Conservation (phyloP, 1,140 invertebrate genomes). For the fruit fly (Drosophila melanogaster) region DNA sequence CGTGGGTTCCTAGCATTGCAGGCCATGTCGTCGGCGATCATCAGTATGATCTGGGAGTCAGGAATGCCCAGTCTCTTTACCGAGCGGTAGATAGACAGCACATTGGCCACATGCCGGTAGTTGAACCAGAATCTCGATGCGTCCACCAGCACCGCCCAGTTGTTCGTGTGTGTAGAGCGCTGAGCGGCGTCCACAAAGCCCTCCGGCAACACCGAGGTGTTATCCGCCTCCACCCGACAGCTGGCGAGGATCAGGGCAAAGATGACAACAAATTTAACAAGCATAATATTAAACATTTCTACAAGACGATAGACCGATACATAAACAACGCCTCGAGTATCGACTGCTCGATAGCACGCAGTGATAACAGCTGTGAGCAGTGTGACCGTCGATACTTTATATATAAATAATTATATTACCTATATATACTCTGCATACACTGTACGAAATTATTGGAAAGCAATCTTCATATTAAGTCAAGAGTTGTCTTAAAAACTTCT, state of each 20-base stretch:
- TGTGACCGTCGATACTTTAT: not conserved
- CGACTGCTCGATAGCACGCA: not conserved
- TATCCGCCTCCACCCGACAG: conserved; percentile 7
- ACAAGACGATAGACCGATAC: not conserved
- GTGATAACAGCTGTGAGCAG: not conserved
- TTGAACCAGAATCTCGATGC: conserved; percentile 99
- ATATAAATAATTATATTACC: too few species aligned
- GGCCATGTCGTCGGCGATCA: conserved; percentile 99
- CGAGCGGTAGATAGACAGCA: conserved; percentile 98
- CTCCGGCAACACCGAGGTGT: conserved; percentile 62
- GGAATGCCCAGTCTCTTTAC: conserved; percentile 99
- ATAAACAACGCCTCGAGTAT: not conserved
- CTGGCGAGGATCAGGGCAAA: not conserved
- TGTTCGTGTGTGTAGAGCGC: conserved; percentile 94
- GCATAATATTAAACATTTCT: not conserved
- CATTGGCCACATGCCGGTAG: conserved; percentile 99
- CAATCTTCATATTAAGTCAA: too few species aligned
- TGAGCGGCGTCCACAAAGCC: conserved; percentile 72
- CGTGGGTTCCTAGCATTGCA: conserved; percentile 99
- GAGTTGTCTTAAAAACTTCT: too few species aligned
- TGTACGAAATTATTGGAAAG: too few species aligned
- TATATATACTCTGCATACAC: too few species aligned
- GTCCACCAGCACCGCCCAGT: conserved; percentile 99
- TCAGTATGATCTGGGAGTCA: conserved; percentile 98
- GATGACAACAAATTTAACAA: not conserved